Evolutionary conservation across 1,140 invertebrate genomes (phyloP).

Genomic region (Centruroides vittatus): DNA sequence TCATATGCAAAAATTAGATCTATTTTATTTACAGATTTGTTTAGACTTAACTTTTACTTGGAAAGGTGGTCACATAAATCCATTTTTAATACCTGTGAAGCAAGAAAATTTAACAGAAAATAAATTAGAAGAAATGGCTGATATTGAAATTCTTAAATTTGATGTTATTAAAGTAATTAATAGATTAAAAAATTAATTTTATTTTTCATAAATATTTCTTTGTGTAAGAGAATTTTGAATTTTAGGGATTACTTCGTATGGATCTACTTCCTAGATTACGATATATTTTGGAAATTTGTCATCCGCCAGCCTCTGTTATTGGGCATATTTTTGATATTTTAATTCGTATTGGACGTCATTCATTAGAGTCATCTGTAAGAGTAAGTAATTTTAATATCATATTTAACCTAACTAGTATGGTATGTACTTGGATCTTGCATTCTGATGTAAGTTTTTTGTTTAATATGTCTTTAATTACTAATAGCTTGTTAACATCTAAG

Average conservation of each 20-base stretch:
- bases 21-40: constrained; percentile 22
- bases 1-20: background rate
- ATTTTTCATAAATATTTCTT: constrained; percentile 37
- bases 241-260: constrained; percentile 52
- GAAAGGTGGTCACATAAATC: constrained; percentile 43
- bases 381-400: constrained; percentile 14
- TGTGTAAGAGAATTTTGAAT: constrained; percentile 24
- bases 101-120: constrained; percentile 31
- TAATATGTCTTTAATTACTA: too few relatives aligned
- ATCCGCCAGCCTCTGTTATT: constrained; percentile 25
- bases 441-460: too few relatives aligned
- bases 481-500: too few relatives aligned
- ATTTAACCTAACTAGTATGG: too few relatives aligned
- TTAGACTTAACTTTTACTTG: constrained; percentile 53
- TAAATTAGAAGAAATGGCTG: constrained; percentile 48
- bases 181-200: background rate
- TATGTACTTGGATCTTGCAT: too few relatives aligned
- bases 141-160: constrained; percentile 56
- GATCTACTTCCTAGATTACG: constrained; percentile 55
- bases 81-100: constrained; percentile 35
- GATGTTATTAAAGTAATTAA: constrained; percentile 29
- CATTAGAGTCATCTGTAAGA: constrained; percentile 26
- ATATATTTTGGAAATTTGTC: constrained; percentile 25
- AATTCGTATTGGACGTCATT: constrained; percentile 29
- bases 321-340: constrained; percentile 29